Evolutionary conservation across 2,888 invertebrate species (phyloP).

Genomic region (Drosophila crucigera): DNA sequence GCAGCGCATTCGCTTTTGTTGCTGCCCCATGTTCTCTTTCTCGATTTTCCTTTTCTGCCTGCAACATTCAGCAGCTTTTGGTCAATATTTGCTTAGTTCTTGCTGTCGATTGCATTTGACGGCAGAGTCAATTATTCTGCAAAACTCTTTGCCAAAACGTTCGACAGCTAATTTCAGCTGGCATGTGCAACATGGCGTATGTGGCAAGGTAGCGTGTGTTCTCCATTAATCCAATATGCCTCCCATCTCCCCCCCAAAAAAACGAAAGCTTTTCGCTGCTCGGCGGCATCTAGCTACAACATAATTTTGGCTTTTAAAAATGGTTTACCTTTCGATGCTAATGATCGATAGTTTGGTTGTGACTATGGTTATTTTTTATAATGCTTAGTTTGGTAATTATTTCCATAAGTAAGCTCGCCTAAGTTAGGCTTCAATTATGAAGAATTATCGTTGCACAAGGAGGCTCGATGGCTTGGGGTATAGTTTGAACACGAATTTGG

Average conservation of each 20-base stretch:
- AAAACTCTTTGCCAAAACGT: slow-evolving; percentile 35
- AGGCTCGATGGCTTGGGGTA: neutral
- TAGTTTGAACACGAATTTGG: neutral
- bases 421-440: neutral
- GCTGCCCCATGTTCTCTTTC: slow-evolving; percentile 20
- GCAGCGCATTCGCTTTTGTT: slow-evolving; percentile 13
- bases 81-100: slow-evolving; percentile 44
- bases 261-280: slow-evolving; percentile 17
- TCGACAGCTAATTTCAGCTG: slow-evolving; percentile 49
- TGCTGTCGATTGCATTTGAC: slow-evolving; percentile 22
- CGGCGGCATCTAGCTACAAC: neutral
- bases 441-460: neutral
- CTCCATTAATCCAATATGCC: slow-evolving; percentile 10
- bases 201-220: neutral
- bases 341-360: neutral
- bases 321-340: neutral
- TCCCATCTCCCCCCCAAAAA: neutral
- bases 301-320: neutral
- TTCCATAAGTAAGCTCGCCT: neutral
- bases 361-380: neutral
- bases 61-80: slow-evolving; percentile 22
- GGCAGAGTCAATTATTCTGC: slow-evolving; percentile 43
- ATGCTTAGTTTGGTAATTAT: neutral
- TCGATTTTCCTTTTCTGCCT: slow-evolving; percentile 53
- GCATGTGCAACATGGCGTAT: slow-evolving; percentile 21